Evolutionary conservation across 2,113 vertebrate genomes (phyloP).

Genomic region (Seriola rivoliana): DNA sequence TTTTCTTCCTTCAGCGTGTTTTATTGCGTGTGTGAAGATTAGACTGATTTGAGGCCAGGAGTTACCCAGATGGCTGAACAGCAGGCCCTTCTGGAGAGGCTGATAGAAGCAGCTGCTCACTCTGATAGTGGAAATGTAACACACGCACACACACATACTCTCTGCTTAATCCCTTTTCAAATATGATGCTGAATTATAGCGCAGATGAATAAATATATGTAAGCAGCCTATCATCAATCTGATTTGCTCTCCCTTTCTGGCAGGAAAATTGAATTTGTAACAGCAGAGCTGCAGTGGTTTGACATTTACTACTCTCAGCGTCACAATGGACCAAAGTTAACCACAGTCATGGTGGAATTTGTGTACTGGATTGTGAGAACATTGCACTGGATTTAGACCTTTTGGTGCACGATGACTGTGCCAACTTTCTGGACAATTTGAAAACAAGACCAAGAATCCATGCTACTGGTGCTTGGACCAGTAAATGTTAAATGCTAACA

Average conservation of each 20-base stretch:
- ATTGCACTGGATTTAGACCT: conserved; percentile 5
- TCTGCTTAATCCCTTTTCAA: conserved; percentile 63
- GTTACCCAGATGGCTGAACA: conserved; percentile 82
- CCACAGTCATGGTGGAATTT: conserved; percentile 3
- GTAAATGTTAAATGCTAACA: not conserved
- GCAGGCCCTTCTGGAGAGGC: conserved; percentile 81
- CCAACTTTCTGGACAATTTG: not conserved
- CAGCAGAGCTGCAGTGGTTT: conserved; percentile 20
- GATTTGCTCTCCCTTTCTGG: conserved; percentile 45
- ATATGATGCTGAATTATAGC: conserved; percentile 57
- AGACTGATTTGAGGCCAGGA: conserved; percentile 80
- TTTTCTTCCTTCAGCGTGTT: conserved; percentile 54
- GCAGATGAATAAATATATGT: conserved; percentile 57
- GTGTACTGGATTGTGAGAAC: conserved; percentile 3
- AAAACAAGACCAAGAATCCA: not conserved
- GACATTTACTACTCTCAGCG: conserved; percentile 30
- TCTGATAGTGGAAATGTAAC: conserved; percentile 64
- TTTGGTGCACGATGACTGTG: not conserved
- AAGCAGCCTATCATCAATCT: conserved; percentile 47
- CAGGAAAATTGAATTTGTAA: conserved; percentile 45
- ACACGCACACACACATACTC: conserved; percentile 33
- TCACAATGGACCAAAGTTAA: conserved; percentile 14
- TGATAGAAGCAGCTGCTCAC: conserved; percentile 78
- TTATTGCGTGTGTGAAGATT: conserved; percentile 76
- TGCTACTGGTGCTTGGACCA: not conserved